Evolutionary conservation across 2,888 invertebrate species (phyloP).

Genomic region (Synanthedon myopaeformis): DNA sequence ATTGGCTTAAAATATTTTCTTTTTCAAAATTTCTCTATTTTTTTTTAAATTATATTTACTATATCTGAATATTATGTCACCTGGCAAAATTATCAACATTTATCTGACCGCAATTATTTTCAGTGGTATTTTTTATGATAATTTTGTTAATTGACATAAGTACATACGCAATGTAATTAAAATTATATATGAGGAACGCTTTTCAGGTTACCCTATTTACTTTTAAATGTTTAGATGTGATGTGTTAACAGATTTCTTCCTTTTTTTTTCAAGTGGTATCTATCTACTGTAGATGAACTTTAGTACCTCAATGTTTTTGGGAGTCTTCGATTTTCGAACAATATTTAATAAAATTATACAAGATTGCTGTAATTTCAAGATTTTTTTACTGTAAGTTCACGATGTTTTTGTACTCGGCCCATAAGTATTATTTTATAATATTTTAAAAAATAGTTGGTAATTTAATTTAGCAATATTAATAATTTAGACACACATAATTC

Average conservation of each 20-base stretch:
- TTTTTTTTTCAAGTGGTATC: conserved; percentile 38
- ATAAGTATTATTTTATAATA: too few species aligned
- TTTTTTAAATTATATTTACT: conserved; percentile 7
- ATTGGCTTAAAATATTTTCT: conserved; percentile 49
- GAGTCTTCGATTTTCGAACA: conserved; percentile 25
- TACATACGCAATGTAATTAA: neutral
- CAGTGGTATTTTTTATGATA: neutral
- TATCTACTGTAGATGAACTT: conserved; percentile 41
- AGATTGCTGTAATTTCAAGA: neutral
- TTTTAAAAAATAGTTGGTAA: too few species aligned
- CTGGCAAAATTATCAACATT: conserved; percentile 22
- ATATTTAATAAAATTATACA: conserved; percentile 19
- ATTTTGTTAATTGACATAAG: neutral
- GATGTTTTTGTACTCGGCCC: too few species aligned
- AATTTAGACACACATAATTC: too few species aligned
- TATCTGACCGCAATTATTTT: conserved; percentile 3
- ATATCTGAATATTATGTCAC: conserved; percentile 12
- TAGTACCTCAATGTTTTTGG: conserved; percentile 43
- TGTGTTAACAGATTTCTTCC: conserved; percentile 52
- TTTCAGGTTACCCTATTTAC: conserved; percentile 14
- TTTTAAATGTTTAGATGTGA: conserved; percentile 58
- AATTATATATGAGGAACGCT: neutral
- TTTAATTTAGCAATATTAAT: too few species aligned
- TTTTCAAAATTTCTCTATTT: conserved; percentile 48
- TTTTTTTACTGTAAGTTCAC: too few species aligned